A percentile compares a stretch with the other conserved stretches of the same genome.
Conservation (phyloP, 2,888 invertebrate genomes). For the Holacanthella duospinosa region DNA sequence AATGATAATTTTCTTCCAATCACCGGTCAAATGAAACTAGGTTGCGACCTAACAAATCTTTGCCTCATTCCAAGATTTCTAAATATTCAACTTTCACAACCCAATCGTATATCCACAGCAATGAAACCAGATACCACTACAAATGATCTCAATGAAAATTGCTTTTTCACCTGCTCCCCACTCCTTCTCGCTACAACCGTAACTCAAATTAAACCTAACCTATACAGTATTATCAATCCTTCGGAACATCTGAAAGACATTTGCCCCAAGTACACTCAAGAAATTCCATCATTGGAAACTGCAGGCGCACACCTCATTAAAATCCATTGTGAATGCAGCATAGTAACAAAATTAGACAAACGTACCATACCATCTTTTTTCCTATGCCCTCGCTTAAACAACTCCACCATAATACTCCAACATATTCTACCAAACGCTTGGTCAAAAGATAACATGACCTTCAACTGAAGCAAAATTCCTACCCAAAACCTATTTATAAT, state of each 20-base stretch:
- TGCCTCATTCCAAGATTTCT: background rate
- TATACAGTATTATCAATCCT: background rate
- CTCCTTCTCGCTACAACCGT: background rate
- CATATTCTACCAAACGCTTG: background rate
- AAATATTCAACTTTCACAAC: background rate
- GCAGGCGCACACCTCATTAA: background rate
- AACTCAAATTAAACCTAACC: background rate
- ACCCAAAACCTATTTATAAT: background rate
- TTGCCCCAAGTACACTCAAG: background rate
- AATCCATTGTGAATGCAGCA: background rate
- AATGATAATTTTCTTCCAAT: background rate
- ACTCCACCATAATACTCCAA: background rate
- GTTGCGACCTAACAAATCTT: background rate
- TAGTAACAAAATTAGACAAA: background rate
- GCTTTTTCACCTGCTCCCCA: background rate
- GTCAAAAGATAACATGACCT: background rate
- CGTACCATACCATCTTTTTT: background rate
- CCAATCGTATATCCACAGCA: background rate
- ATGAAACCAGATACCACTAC: background rate
- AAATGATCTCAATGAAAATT: background rate
- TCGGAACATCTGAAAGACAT: background rate
- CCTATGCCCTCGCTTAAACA: background rate
- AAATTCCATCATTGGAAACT: background rate
- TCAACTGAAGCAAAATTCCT: too few relatives aligned
- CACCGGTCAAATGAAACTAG: background rate